These are phyloP conservation scores for Agapetus fuscipes DNA, from an alignment of 2,888 invertebrate species.

Conservation along the genomic window DNA sequence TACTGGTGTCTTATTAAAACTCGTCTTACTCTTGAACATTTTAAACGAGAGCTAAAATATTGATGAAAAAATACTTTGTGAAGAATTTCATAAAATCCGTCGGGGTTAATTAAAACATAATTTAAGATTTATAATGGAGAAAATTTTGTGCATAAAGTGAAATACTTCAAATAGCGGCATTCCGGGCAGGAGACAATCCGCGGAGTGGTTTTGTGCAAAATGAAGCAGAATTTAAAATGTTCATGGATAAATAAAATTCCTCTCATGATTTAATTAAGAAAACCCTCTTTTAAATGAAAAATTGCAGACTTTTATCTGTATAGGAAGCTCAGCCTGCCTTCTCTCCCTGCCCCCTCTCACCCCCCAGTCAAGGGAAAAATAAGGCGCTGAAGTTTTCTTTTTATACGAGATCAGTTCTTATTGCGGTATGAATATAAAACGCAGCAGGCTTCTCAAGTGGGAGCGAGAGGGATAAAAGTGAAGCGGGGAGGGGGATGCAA, in stretches of 20 bases:
- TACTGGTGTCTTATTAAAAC: too few relatives aligned
- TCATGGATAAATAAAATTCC: constrained; percentile 13
- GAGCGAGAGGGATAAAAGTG: constrained; percentile 3
- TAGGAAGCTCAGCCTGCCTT: constrained; percentile 3
- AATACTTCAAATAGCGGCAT: neutral
- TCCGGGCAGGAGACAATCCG: neutral
- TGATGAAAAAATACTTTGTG: too few relatives aligned
- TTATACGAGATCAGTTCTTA: constrained; percentile 20
- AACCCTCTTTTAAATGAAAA: constrained; percentile 10
- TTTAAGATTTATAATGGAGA: neutral
- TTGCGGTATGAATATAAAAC: constrained; percentile 21
- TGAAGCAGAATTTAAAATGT: constrained; percentile 7
- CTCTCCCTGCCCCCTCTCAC: too few relatives aligned
- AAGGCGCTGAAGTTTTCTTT: constrained; percentile 17
- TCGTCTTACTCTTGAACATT: too few relatives aligned
- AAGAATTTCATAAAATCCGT: neutral
- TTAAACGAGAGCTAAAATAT: too few relatives aligned
- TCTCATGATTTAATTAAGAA: constrained; percentile 18
- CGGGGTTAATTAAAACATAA: neutral
- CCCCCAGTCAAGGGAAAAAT: constrained; percentile 15
- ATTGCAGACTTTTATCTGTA: neutral
- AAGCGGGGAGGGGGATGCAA: constrained; percentile 1
- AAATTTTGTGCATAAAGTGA: neutral
- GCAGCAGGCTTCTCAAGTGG: constrained; percentile 6
- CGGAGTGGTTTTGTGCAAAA: neutral